These are phyloP conservation scores for Mystacornis crossleyi DNA, from an alignment of 2,113 vertebrate genomes.

Conservation along the genomic window DNA sequence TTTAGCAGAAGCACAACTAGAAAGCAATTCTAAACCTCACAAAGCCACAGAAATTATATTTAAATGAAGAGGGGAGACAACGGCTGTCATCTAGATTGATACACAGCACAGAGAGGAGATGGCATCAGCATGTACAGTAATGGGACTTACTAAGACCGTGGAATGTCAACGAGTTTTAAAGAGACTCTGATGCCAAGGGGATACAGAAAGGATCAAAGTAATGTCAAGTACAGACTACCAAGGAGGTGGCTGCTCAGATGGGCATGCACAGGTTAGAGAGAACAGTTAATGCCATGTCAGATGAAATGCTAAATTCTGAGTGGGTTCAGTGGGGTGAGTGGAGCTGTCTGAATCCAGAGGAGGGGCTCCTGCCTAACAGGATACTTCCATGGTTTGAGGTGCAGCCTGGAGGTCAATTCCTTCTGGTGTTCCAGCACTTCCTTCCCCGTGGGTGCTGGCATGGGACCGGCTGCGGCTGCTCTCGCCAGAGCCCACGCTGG, in stretches of 20 bases:
- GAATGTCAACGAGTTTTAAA: conserved; percentile 69
- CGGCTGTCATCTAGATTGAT: conserved; percentile 41
- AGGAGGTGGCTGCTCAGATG: conserved; percentile 55
- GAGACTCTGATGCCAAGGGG: conserved; percentile 42
- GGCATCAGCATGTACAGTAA: conserved; percentile 48
- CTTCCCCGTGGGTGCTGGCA: conserved; percentile 78
- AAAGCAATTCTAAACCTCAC: conserved; percentile 79
- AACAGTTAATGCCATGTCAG: conserved; percentile 61
- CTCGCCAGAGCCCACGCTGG: conserved; percentile 87
- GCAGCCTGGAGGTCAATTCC: conserved; percentile 79
- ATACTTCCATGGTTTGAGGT: conserved; percentile 94
- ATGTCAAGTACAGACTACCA: conserved; percentile 67
- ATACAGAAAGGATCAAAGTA: conserved; percentile 69
- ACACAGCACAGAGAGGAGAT: conserved; percentile 61
- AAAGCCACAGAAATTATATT: conserved; percentile 66
- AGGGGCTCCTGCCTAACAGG: conserved; percentile 82
- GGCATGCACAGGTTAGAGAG: conserved; percentile 73
- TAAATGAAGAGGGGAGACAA: conserved; percentile 22
- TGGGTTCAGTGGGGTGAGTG: conserved; percentile 37
- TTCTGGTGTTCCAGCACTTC: conserved; percentile 71
- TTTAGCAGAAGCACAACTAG: conserved; percentile 76
- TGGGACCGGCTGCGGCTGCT: conserved; percentile 80
- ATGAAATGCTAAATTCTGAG: conserved; percentile 66
- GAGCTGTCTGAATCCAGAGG: conserved; percentile 60
- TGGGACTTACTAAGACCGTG: conserved; percentile 35